Evolutionary conservation across 2,888 invertebrate species (phyloP).

Genomic region (Agriopis leucophaearia): DNA sequence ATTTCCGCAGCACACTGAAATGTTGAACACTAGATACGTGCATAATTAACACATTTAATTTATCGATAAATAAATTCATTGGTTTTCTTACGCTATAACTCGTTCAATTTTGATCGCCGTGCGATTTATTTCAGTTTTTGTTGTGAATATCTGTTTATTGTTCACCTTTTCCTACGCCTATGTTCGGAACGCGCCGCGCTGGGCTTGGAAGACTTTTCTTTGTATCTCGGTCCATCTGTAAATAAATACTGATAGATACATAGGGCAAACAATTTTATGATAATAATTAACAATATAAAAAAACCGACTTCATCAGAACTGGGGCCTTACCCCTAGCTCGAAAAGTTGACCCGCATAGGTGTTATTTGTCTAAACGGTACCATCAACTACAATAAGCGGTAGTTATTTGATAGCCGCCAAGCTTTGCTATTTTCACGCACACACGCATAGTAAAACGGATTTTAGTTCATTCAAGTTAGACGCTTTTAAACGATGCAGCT

Average conservation of each 20-base stretch:
- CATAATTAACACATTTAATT: slow-evolving; percentile 13
- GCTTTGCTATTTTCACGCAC: too few relatives aligned
- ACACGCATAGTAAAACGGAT: too few relatives aligned
- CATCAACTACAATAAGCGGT: too few relatives aligned
- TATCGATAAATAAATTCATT: slow-evolving; percentile 7
- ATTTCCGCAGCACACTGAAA: not conserved
- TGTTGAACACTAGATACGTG: slow-evolving; percentile 10
- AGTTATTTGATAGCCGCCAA: too few relatives aligned
- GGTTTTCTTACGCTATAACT: slow-evolving; percentile 6
- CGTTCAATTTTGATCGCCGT: slow-evolving; percentile 16
- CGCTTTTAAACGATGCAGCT: too few relatives aligned
- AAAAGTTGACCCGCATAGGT: too few relatives aligned
- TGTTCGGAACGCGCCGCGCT: slow-evolving; percentile 76
- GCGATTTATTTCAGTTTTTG: slow-evolving; percentile 28
- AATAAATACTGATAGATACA: slow-evolving; percentile 34
- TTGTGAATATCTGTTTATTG: not conserved
- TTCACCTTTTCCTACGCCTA: slow-evolving; percentile 75
- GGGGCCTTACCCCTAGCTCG: too few relatives aligned
- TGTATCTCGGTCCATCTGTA: slow-evolving; percentile 75
- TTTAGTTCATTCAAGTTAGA: too few relatives aligned
- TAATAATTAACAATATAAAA: too few relatives aligned
- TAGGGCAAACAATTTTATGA: too few relatives aligned
- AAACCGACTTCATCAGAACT: too few relatives aligned
- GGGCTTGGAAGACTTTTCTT: slow-evolving; percentile 74
- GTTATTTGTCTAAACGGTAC: too few relatives aligned